These are phyloP conservation scores for Bombus confusus DNA, from an alignment of 1,140 invertebrate genomes.

Conservation along the genomic window DNA sequence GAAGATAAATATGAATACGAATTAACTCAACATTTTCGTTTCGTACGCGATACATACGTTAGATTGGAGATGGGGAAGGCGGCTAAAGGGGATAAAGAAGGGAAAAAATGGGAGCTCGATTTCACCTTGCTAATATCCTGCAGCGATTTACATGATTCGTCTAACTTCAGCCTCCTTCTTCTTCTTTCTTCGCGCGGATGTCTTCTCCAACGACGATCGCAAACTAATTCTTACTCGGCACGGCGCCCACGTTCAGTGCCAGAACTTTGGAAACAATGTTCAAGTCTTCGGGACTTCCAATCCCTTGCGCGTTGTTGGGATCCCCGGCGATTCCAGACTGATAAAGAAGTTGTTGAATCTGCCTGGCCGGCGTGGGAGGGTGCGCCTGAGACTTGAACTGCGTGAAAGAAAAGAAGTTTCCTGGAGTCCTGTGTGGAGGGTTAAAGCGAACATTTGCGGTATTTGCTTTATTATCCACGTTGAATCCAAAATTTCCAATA, in stretches of 20 bases:
- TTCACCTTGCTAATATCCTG: conserved; percentile 67
- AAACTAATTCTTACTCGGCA: conserved; percentile 68
- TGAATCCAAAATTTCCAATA: conserved; percentile 84
- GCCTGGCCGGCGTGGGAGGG: conserved; percentile 82
- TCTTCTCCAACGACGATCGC: conserved; percentile 22
- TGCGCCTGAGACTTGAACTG: conserved; percentile 63
- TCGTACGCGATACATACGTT: not conserved
- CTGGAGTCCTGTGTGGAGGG: conserved; percentile 38
- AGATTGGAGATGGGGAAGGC: not conserved
- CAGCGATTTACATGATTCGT: conserved; percentile 66
- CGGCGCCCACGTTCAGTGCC: conserved; percentile 87
- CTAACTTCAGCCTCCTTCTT: conserved; percentile 2
- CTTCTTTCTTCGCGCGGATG: conserved; percentile 55
- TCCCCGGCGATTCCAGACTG: conserved; percentile 84
- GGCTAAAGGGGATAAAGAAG: not conserved
- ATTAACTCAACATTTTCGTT: not conserved
- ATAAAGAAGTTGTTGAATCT: conserved; percentile 85
- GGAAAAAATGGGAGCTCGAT: conserved; percentile 62
- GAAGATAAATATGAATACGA: not conserved
- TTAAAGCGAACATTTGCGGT: conserved; percentile 68
- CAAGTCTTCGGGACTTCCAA: conserved; percentile 86
- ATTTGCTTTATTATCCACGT: conserved; percentile 74
- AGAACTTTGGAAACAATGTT: conserved; percentile 91
- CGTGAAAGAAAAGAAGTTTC: conserved; percentile 67
- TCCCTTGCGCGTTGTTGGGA: conserved; percentile 70